Base-by-base conservation (phyloP, 2,888 invertebrate genomes). In the Omphaloscelis lunosa region DNA sequence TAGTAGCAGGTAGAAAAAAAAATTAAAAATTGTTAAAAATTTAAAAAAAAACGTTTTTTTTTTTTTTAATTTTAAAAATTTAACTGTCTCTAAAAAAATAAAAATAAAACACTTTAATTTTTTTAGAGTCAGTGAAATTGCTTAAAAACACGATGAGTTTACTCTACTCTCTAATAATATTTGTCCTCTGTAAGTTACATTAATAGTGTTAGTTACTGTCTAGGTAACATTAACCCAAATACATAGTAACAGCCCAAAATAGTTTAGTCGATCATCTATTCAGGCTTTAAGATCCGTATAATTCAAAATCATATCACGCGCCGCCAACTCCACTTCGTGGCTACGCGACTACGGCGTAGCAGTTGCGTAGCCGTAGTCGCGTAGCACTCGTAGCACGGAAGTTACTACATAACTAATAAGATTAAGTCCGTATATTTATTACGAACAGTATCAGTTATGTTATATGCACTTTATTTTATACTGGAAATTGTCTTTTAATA, bases 401-500 rank as follows among this genome's bases (percentile, higher is more conserved):
- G 79, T 88, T 88, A 75, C 80, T 84, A 80, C 79, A 84, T 84
- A 86, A 87, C 77, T 87, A 85, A 88, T 84, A 82, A 84, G 83
- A 87, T 85, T 86, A 86, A 77, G 79, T 74, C 74, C 62, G 73
- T 75, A 73, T 87, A 83, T 85, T 85, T 81, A 86, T 80, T 81
- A 75, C 67, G 63, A 77, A 77, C 76, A 17, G 65, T 83, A 86
- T 82, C 75, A 79, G 83, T 76, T 71, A 76, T 74, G 75, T 59
- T 39, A 72, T 59, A 83, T 53, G 63, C 65, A 68, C 62, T 82
- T 72, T 65, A 75, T 75, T 75, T 61, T 39, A 12, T 34, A 48
- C 59, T 72, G 66, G 58, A 83, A 71, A 79, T 63, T 65, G 62
- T 74, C 51, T 67, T 53, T 51, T 71, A 61, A 34, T 74, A 71